Percentiles rank a stretch among this genome's conserved stretches.
Evolutionary conservation across 2,888 invertebrate genomes (phyloP).

Genomic region (Trilocha varians): DNA sequence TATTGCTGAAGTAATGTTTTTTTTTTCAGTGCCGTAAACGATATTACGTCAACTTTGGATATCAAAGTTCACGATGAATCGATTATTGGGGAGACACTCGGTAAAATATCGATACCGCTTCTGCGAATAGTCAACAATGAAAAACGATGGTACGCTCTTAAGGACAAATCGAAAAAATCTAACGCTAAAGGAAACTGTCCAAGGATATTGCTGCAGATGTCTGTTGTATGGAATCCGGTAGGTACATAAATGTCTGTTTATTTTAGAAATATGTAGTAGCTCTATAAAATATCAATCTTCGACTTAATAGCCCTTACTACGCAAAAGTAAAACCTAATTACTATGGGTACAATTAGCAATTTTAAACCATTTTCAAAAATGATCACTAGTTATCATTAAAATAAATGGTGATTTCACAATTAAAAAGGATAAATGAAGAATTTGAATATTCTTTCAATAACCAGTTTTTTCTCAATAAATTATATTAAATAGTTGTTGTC

Average conservation of each 20-base stretch:
- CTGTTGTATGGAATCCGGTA: conserved; percentile 62
- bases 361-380: no score
- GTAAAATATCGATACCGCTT: conserved; percentile 54
- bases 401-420: no score
- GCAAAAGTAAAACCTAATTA: no score
- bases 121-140: conserved; percentile 54
- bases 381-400: no score
- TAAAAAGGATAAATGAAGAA: no score
- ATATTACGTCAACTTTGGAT: conserved; percentile 56
- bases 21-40: conserved; percentile 45
- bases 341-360: no score
- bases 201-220: conserved; percentile 55
- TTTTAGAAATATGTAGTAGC: no score
- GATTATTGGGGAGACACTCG: conserved; percentile 48
- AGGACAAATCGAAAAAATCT: conserved; percentile 43
- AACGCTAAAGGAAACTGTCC: conserved; percentile 53
- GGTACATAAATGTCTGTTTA: conserved; percentile 12
- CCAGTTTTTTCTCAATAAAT: no score
- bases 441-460: neutral
- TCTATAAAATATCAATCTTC: no score
- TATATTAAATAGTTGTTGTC: no score
- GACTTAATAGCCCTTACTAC: no score
- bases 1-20: conserved; percentile 2
- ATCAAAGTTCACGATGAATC: conserved; percentile 56
- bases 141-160: conserved; percentile 58